These are phyloP conservation scores for Dinocampus coccinellae DNA, from an alignment of 2,888 invertebrate species.

Conservation along the genomic window DNA sequence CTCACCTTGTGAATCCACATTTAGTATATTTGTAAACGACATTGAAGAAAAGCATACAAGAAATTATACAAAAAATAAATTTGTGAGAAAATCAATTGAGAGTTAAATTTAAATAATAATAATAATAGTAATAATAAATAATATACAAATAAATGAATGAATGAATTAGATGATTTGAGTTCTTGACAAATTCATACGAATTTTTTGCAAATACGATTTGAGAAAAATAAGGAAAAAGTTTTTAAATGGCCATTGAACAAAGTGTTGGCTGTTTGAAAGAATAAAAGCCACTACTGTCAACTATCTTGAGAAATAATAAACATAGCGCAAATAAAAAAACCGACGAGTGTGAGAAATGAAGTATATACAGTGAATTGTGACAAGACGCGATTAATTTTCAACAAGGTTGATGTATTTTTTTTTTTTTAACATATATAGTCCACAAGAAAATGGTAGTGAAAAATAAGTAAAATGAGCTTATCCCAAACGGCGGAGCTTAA, in stretches of 20 bases:
- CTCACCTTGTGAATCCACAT: conserved; percentile 20
- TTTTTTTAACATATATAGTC: background rate
- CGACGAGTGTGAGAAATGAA: background rate
- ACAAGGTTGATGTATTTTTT: background rate
- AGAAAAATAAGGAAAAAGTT: background rate
- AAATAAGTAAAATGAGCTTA: no score
- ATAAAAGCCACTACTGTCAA: conserved; percentile 26
- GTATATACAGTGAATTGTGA: background rate
- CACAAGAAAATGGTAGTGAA: background rate
- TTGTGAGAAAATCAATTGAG: no score
- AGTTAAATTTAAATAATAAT: no score
- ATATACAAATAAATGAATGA: no score
- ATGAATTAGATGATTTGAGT: no score
- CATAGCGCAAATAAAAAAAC: background rate
- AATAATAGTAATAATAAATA: no score
- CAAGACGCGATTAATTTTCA: background rate
- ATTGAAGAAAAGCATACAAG: background rate
- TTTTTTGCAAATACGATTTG: background rate
- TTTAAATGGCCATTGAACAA: conserved; percentile 7
- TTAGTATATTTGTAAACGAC: background rate
- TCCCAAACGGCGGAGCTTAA: background rate
- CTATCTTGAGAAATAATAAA: conserved; percentile 18
- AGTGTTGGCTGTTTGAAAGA: conserved; percentile 3
- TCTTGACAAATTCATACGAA: background rate
- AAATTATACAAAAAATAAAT: background rate